Evolutionary conservation across 2,797 vertebrate genomes (phyloP).

Genomic region (Darevskia mixta): DNA sequence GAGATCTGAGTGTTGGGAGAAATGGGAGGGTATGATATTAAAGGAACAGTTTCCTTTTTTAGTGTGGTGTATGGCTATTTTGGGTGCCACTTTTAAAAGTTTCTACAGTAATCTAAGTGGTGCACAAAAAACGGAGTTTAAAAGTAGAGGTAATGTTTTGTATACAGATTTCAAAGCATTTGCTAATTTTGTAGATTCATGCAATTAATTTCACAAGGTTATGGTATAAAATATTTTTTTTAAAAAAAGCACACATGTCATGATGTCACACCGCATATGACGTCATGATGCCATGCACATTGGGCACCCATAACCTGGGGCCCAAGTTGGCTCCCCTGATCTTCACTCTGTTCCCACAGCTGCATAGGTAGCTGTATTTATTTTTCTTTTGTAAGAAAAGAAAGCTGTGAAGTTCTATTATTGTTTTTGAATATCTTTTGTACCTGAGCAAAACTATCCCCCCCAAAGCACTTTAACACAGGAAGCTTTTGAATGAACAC

Average conservation of each 20-base stretch:
- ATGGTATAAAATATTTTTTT: constrained; percentile 42
- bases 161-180: constrained; percentile 84
- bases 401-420: constrained; percentile 6
- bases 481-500: constrained; percentile 44
- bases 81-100: constrained; percentile 80
- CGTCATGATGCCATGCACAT: no score
- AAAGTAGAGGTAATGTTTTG: constrained; percentile 86
- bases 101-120: constrained; percentile 74
- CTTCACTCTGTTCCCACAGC: constrained; percentile 31
- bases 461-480: constrained; percentile 39
- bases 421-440: background rate
- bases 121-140: constrained; percentile 82
- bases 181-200: constrained; percentile 85
- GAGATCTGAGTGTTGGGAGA: constrained; percentile 72
- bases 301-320: no score
- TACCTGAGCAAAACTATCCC: constrained; percentile 2
- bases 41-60: constrained; percentile 84
- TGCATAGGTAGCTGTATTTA: background rate
- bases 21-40: constrained; percentile 78
- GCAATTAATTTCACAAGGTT: constrained; percentile 83
- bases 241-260: no score
- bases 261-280: no score
- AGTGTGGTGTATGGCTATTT: constrained; percentile 82
- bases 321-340: no score
- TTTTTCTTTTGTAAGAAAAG: constrained; percentile 43